Percentiles rank a stretch among this genome's conserved stretches.
Conservation (phyloP, 2,888 invertebrate species). For the Sepioteuthis lessoniana region DNA sequence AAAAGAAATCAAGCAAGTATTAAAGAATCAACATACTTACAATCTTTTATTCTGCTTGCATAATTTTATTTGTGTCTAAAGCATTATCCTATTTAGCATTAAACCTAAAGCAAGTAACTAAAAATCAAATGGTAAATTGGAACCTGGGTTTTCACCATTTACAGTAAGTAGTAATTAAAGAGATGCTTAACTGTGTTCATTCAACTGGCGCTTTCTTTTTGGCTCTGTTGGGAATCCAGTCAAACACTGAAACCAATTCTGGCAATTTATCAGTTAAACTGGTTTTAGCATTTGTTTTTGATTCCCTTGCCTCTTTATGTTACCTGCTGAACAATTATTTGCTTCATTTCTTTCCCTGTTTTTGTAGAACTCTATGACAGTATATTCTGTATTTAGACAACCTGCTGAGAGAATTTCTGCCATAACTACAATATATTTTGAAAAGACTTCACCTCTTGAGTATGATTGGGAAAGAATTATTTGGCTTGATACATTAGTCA, state of each 20-base stretch:
- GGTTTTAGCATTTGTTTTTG: not conserved
- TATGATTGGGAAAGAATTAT: not conserved
- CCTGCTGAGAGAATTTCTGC: not conserved
- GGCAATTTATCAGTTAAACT: slow-evolving; percentile 10
- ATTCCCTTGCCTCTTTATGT: not conserved
- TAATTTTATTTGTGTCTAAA: not conserved
- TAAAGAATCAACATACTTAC: not conserved
- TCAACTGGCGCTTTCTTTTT: not conserved
- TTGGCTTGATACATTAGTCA: not conserved
- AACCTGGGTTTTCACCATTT: not conserved
- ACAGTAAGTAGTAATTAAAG: not conserved
- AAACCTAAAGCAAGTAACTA: not conserved
- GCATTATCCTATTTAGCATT: not conserved
- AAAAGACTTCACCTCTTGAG: not conserved
- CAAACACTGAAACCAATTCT: not conserved
- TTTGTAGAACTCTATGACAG: not conserved
- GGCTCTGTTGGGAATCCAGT: not conserved
- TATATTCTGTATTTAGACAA: not conserved
- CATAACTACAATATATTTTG: not conserved
- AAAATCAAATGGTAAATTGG: not conserved
- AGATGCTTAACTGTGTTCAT: not conserved
- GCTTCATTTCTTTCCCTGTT: slow-evolving; percentile 15
- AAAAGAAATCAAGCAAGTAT: not conserved
- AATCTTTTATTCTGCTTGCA: not conserved
- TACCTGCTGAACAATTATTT: slow-evolving; percentile 1